phyloP scores from a whole-genome alignment of 2,113 vertebrate species.

The Mustela nigripes region DNA sequence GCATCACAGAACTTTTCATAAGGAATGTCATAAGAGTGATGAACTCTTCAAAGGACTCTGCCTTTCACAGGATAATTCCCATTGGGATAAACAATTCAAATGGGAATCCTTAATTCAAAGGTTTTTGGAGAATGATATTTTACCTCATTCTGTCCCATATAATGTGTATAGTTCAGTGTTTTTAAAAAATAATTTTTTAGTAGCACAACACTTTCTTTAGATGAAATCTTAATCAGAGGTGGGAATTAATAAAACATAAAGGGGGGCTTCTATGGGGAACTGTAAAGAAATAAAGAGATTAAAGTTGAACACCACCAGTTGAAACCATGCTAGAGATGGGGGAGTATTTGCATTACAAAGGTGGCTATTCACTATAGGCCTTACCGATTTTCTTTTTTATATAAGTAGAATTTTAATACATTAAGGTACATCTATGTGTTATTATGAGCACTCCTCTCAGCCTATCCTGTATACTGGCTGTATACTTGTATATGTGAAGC shows the following conservation, averaged over 20 bases:
- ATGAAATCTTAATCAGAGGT: constrained; percentile 70
- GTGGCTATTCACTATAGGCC: neutral
- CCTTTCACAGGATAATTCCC: neutral
- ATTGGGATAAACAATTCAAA: constrained; percentile 2
- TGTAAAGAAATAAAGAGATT: constrained; percentile 56
- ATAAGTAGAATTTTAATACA: constrained; percentile 40
- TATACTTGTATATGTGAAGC: too few relatives aligned
- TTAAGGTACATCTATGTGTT: neutral
- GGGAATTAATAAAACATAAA: constrained; percentile 63
- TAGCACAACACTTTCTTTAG: constrained; percentile 40
- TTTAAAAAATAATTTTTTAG: constrained; percentile 50
- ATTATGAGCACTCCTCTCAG: neutral
- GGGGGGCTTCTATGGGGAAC: neutral
- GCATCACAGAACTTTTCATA: neutral
- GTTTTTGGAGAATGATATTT: neutral
- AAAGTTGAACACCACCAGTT: neutral
- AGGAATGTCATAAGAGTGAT: neutral
- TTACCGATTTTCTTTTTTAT: constrained; percentile 34
- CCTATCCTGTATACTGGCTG: neutral
- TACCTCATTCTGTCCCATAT: neutral
- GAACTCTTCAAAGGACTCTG: neutral
- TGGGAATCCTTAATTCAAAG: neutral
- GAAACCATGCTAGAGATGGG: neutral
- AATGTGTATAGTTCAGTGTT: neutral
- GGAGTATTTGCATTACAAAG: constrained; percentile 14